These are phyloP conservation scores for Myotis planiceps DNA, from an alignment of 2,797 vertebrate genomes.

Conservation along the genomic window DNA sequence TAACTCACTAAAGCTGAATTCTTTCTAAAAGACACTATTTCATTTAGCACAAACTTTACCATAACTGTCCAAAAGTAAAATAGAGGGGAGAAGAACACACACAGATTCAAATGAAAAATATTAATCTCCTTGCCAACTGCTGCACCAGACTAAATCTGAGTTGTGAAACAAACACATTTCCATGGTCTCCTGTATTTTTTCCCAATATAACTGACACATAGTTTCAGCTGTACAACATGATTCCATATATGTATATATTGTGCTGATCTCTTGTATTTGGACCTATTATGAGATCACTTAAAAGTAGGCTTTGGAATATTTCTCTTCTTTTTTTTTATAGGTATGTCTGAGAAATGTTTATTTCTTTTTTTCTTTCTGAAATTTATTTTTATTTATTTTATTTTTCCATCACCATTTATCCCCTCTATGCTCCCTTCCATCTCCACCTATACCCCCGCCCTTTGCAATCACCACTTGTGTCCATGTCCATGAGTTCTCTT, in stretches of 20 bases:
- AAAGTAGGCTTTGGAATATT: not conserved
- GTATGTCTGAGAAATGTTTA: not conserved
- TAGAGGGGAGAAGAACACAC: not conserved
- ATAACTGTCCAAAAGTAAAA: not conserved
- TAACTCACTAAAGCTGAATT: not conserved
- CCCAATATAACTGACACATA: not conserved
- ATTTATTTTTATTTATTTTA: not conserved
- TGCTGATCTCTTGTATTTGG: not conserved
- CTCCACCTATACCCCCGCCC: not conserved
- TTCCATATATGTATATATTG: not conserved
- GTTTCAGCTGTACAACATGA: not conserved
- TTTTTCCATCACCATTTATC: not conserved
- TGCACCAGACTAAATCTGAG: not conserved
- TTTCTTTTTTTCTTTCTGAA: not conserved
- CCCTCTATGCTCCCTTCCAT: not conserved
- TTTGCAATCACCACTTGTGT: not conserved
- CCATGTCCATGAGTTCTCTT: not conserved
- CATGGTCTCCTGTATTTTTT: not conserved
- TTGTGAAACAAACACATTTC: not conserved
- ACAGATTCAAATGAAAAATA: conserved; percentile 6
- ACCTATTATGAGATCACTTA: not conserved
- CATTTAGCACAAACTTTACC: not conserved
- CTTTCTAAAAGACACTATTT: not conserved
- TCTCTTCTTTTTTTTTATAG: not conserved
- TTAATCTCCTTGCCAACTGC: not conserved